Base-by-base conservation (phyloP, 1,140 invertebrate species). In the Drosophila setifemur region DNA sequence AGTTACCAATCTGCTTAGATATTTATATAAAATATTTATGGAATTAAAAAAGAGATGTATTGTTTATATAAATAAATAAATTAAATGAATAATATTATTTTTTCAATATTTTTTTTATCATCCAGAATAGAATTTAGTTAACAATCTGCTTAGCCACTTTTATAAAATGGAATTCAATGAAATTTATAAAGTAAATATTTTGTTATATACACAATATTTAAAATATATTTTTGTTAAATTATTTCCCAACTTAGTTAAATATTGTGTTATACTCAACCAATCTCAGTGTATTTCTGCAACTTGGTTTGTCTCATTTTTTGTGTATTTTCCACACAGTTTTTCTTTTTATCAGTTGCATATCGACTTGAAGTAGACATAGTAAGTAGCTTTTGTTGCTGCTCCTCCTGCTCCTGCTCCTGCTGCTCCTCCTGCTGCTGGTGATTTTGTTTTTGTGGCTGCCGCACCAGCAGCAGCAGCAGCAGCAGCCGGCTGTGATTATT, bases 321-420 rank as follows among this genome's bases (percentile, higher is more conserved):
- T 76, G 57, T 85, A 61, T 85, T 83, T 85, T 48, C 54, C 61
- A 52, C 70, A 70, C 70, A 78, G 63, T 76, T 78, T 85, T 83
- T 64, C 57, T 49, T 64, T 50, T 83, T 83, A 83, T 83, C 79
- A 83, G 79, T 83, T 77, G 79, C 79, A 83, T 85, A 83, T 83
- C 79, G 79, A 66, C 35, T 72, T 83, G 79, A 83, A 79, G 83
- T 74, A 83, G 79, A 83, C 79, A 83, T 83, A 85, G 79, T 83
- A 83, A 83, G 79, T 83, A 83, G 79, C 79, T 83, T 83, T 83
- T 78, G 79, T 83, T 83, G 79, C 79, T 61, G 58, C 63, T 73
- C 77, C 76, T 77, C 73, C 75, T 53, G 73, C 28, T 64, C 40
- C 33, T 47, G 48, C 26, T 47, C 53, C 18, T 67, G 72, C 23